These are phyloP conservation scores for Netelia virgata DNA, from an alignment of 2,888 invertebrate species.

Conservation along the genomic window DNA sequence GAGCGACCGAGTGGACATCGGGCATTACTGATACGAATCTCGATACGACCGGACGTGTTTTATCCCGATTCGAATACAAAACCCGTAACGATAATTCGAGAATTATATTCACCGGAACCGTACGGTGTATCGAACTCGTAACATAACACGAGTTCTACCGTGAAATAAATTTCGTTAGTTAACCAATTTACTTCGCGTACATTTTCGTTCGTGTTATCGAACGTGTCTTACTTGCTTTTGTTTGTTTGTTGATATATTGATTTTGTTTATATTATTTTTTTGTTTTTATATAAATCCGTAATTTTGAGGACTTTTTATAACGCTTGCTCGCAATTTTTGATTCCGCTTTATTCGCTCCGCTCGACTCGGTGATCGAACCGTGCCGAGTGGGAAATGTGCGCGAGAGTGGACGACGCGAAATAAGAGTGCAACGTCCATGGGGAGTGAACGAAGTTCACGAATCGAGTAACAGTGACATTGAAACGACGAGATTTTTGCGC, in stretches of 20 bases:
- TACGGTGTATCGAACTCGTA: not conserved
- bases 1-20: not conserved
- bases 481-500: conserved; percentile 31
- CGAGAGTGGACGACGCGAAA: not conserved
- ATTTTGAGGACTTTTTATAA: conserved; percentile 1
- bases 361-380: conserved; percentile 44
- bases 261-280: not conserved
- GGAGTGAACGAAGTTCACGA: not conserved
- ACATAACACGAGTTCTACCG: not conserved
- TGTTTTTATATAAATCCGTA: not conserved
- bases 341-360: conserved; percentile 21
- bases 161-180: not conserved
- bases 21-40: conserved; percentile 62
- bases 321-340: conserved; percentile 29
- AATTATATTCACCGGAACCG: not conserved
- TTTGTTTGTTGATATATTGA: not conserved
- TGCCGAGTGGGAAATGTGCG: conserved; percentile 41
- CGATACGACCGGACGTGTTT: conserved; percentile 54
- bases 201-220: not conserved
- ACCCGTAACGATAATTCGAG: not conserved
- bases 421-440: conserved; percentile 14
- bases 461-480: conserved; percentile 14
- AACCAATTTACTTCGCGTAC: not conserved
- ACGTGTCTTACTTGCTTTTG: too few species aligned
- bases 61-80: not conserved